Evolutionary conservation across 2,888 invertebrate species (phyloP), one percentile per base, ranked within the genome.

Genomic region (Lucinisca nassula): DNA sequence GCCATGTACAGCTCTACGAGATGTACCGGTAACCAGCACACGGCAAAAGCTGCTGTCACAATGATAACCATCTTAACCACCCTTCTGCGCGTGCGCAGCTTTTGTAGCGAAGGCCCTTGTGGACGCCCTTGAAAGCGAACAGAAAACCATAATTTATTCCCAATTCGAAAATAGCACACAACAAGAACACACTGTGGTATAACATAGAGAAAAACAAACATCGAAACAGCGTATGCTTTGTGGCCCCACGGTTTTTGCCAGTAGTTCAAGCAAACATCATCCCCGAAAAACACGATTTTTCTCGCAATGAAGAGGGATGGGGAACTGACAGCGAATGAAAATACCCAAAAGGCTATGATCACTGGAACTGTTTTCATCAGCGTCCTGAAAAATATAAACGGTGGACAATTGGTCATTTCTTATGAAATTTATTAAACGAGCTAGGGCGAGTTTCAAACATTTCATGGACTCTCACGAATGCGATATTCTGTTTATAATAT

Each of bases 11-110:
- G 61, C 30, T 88, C 89, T 1, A 85, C 86, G 10, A 89, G n/a
- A 70, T 91, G 89, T 10, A 89, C 74, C 0, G 91, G 91, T n/a
- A 91, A 77, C 91, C 91, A 91, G 55, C 89, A 91, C 0, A 91
- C 73, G 14, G 88, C 88, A 67, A 91, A 91, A 38, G 88, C 87
- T 12, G 84, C 51, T 2, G 88, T 88, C 35, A 90, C 85, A 8
- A 88, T 79, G 30, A 88, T 86, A 24, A 88, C 84, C 73, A 89
- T 79, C 61, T 87, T 89, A 2, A 90, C 86, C 0, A 91, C 84
- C 35, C 88, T 30, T 14, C 87, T 77, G 14, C 89, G 45, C 30
- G 78, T 83, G 45, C 79, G 77, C 27, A 90, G 75, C 10, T 88
- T 85, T 17, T 82, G 81, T 21, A 89, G 14, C 12, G 87, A 72